Base-by-base conservation (phyloP, 2,888 invertebrate species). In the Thera obeliscata region DNA sequence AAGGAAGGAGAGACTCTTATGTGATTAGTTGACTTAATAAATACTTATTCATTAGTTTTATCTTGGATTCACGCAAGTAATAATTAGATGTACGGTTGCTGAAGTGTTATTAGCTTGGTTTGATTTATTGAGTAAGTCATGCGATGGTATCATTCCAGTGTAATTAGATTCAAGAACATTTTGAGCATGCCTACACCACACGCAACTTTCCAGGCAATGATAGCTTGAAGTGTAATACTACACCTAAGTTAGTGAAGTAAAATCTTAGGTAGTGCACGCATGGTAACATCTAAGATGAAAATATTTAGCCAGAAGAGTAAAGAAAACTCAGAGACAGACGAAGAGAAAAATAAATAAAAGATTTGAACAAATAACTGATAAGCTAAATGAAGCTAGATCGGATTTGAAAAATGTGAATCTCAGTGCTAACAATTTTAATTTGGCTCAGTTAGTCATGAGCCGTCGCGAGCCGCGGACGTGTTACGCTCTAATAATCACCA, bases 361-460 rank as follows among this genome's bases (percentile, higher is more conserved):
- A 12, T 52, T 57, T 50, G 33, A 43, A 8, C 9, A 46, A 56
- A 48, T 56, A 56, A 41, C 50, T 52, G 50, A 61, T 33, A 55
- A 50, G 52, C 33, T 49, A 65, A 60, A 71, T 67, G 64, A 61
- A 55, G 12, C 65, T 49, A 73, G 75, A 72, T 71, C 66, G 59
- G 66, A 76, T 78, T 75, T 76, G 70, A 77, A 79, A 82, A 83
- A 81, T 78, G 81, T 67, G 66, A 79, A 84, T 85, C 78, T 64
- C 46, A 87, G 87, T 82, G 87, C 84, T 87, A 87, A 87, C 87
- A 83, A 86, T 88, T 85, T 82, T 88, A 88, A 90, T 90, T 89
- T 82, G 85, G 87, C 87, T 87, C 86, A 91, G 88, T 89, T 88
- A 87, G 82, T 88, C 85, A 84, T 75, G 76, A 82, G 82, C 79